Evolutionary conservation across 2,797 vertebrate genomes (phyloP).

Genomic region (Picus viridis): DNA sequence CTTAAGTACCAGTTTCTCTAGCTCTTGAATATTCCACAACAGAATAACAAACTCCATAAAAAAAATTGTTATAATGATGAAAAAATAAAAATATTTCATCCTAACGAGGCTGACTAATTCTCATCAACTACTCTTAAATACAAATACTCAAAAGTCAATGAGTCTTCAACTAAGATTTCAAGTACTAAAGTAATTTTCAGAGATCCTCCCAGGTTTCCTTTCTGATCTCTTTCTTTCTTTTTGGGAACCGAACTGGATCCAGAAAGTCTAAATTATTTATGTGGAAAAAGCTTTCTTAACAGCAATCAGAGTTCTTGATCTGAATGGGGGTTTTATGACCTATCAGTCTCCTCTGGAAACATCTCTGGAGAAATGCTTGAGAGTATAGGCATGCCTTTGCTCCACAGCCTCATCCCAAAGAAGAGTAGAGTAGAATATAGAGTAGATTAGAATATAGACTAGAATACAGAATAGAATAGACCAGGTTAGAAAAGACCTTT

Average conservation of each 20-base stretch:
- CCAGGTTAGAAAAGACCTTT: too few relatives aligned
- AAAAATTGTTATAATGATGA: background rate
- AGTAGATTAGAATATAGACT: too few relatives aligned
- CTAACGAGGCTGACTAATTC: background rate
- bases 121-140: background rate
- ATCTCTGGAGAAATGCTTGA: background rate
- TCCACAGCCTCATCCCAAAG: background rate
- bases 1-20: background rate
- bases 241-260: background rate
- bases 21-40: background rate
- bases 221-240: background rate
- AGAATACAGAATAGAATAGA: too few relatives aligned
- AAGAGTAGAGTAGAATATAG: too few relatives aligned
- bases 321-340: background rate
- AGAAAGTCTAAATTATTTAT: background rate
- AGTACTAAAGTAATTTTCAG: background rate
- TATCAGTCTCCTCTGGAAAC: background rate
- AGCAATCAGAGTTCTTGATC: background rate
- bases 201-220: accelerated
- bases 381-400: background rate
- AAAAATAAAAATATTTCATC: background rate
- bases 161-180: background rate
- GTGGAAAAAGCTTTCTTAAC: background rate
- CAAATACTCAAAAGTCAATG: background rate
- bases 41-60: background rate